A percentile compares a stretch with the other conserved stretches of the same genome.
These are phyloP conservation scores for Agapornis roseicollis DNA, from an alignment of 2,113 vertebrate species.

Conservation along the genomic window DNA sequence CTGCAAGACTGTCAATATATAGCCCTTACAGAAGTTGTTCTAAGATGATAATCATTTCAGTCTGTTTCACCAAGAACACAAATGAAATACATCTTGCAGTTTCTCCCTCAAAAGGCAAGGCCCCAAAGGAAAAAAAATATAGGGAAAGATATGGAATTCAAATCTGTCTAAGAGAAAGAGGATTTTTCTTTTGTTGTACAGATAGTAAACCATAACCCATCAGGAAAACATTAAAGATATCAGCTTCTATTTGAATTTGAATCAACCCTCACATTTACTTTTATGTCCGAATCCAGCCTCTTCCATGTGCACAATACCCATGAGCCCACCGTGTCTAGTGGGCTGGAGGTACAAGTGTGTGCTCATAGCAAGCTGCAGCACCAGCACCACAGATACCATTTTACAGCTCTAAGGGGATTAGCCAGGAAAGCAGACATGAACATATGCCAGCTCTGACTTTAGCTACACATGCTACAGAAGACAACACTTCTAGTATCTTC, in stretches of 20 bases:
- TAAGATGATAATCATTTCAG: background rate
- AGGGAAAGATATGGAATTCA: background rate
- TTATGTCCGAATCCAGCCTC: background rate
- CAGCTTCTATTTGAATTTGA: background rate
- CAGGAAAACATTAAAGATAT: background rate
- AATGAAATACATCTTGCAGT: background rate
- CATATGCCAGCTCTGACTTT: background rate
- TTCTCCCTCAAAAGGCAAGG: background rate
- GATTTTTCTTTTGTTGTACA: background rate
- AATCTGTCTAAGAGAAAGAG: background rate
- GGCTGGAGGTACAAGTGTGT: background rate
- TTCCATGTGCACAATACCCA: rapidly evolving
- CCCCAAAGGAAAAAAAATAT: background rate
- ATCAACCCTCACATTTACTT: background rate
- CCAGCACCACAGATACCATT: background rate
- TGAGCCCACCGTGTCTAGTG: background rate
- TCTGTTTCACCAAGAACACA: background rate
- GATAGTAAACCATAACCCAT: background rate
- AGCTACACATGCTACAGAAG: background rate
- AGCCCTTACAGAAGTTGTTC: background rate
- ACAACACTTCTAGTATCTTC: background rate
- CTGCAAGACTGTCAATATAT: background rate
- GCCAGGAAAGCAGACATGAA: background rate
- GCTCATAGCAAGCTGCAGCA: background rate
- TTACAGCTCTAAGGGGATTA: background rate